Conservation (phyloP, 2,888 invertebrate species). For the Lasioglossum leucozonium region DNA sequence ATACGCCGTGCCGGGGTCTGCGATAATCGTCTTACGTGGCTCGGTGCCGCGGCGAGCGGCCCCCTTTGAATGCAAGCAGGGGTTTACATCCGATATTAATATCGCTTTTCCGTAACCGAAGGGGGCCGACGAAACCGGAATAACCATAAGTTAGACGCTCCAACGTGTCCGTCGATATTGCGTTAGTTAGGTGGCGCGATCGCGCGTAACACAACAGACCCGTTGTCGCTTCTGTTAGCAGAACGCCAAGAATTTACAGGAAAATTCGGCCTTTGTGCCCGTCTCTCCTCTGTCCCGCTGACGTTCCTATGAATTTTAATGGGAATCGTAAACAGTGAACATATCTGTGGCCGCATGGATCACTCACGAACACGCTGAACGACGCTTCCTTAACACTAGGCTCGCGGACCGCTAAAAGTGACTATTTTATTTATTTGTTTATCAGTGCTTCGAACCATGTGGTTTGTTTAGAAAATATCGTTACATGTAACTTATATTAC, state of each 20-base stretch:
- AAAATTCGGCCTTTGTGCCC: constrained; percentile 19
- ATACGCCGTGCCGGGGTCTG: constrained; percentile 36
- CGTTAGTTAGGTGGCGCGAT: constrained; percentile 67
- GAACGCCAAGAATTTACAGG: constrained; percentile 18
- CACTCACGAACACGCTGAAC: background rate
- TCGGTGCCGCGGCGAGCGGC: constrained; percentile 17
- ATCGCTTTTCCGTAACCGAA: constrained; percentile 59
- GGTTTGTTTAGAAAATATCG: too few species aligned
- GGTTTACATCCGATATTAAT: constrained; percentile 70
- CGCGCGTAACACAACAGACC: constrained; percentile 56
- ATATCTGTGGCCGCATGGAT: background rate
- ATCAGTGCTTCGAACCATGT: too few species aligned
- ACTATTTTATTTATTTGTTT: too few species aligned
- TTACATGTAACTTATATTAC: too few species aligned
- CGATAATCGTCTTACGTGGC: constrained; percentile 57
- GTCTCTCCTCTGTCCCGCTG: background rate
- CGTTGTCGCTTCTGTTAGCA: constrained; percentile 45
- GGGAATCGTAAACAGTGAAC: background rate
- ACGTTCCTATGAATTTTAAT: background rate
- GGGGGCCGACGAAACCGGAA: constrained; percentile 60
- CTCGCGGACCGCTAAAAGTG: too few species aligned
- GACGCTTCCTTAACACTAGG: background rate
- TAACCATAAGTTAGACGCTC: constrained; percentile 66
- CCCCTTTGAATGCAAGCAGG: constrained; percentile 58
- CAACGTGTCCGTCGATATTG: constrained; percentile 70